These are phyloP conservation scores for Gymnodraco acuticeps DNA, from an alignment of 2,797 vertebrate species.

Conservation along the genomic window DNA sequence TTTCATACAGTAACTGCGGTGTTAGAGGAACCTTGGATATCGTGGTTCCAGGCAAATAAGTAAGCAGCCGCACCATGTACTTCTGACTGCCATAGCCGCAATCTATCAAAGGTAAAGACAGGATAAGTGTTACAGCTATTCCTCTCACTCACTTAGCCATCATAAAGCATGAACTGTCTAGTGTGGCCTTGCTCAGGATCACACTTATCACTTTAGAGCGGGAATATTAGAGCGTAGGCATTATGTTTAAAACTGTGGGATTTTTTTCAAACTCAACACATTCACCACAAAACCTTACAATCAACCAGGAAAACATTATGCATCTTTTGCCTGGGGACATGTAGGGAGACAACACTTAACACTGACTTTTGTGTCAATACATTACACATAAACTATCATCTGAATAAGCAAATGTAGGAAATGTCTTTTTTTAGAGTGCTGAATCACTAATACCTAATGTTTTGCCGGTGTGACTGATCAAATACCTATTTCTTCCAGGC, in stretches of 20 bases:
- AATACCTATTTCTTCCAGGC: slow-evolving; percentile 87
- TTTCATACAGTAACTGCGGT: slow-evolving; percentile 85
- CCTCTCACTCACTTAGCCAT: not conserved
- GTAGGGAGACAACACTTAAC: no score
- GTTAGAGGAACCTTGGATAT: slow-evolving; percentile 82
- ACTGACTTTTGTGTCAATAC: no score
- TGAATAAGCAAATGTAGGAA: no score
- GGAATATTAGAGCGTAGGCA: no score
- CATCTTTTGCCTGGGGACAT: not conserved
- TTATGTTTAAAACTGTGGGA: no score
- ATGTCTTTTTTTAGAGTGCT: no score
- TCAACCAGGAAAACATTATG: no score
- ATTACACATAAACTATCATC: no score
- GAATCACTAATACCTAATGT: not conserved
- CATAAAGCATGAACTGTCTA: not conserved
- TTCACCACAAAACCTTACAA: no score
- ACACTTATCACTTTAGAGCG: not conserved
- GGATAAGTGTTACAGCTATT: not conserved
- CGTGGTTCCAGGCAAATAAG: slow-evolving; percentile 88
- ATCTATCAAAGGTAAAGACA: slow-evolving; percentile 76
- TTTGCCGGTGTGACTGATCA: not conserved
- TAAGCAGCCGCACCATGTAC: slow-evolving; percentile 90
- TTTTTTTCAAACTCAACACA: no score
- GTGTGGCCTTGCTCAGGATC: not conserved
- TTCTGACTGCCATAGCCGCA: slow-evolving; percentile 79